phyloP scores from a whole-genome alignment of 2,797 vertebrate species.

The Melopsittacus undulatus region DNA sequence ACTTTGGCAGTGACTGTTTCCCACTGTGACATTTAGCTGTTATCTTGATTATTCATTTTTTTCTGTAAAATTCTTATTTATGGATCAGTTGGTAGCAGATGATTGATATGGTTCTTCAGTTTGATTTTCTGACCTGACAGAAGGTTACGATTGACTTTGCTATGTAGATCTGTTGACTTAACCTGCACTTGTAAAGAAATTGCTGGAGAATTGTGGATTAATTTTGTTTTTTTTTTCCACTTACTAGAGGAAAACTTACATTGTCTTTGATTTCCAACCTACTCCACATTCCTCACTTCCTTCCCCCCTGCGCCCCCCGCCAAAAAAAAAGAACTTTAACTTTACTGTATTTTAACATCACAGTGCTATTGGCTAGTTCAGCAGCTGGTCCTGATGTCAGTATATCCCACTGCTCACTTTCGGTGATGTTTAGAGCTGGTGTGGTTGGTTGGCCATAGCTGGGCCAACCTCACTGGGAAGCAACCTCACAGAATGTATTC shows the following conservation, averaged over 20 bases:
- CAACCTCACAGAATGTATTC: no score
- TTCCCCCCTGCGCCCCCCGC: rapidly evolving
- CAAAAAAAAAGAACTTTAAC: not conserved
- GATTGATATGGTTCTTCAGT: not conserved
- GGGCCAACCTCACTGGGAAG: not conserved
- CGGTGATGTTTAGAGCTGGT: not conserved
- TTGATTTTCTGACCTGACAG: not conserved
- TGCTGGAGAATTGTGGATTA: not conserved
- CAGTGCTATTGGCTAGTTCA: not conserved
- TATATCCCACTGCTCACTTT: not conserved
- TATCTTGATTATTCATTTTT: not conserved
- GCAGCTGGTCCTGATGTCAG: not conserved
- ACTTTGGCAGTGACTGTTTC: not conserved
- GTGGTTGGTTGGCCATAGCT: not conserved
- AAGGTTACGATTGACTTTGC: not conserved
- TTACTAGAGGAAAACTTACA: not conserved
- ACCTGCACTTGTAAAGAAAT: not conserved
- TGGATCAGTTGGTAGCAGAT: not conserved
- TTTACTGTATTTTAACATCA: not conserved
- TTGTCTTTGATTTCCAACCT: not conserved
- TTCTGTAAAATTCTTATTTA: not conserved
- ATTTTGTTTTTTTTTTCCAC: not conserved
- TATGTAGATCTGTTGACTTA: not conserved
- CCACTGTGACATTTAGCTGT: not conserved
- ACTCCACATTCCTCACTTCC: no score